phyloP scores from a whole-genome alignment of 2,797 vertebrate genomes.

The Selene dorsalis region DNA sequence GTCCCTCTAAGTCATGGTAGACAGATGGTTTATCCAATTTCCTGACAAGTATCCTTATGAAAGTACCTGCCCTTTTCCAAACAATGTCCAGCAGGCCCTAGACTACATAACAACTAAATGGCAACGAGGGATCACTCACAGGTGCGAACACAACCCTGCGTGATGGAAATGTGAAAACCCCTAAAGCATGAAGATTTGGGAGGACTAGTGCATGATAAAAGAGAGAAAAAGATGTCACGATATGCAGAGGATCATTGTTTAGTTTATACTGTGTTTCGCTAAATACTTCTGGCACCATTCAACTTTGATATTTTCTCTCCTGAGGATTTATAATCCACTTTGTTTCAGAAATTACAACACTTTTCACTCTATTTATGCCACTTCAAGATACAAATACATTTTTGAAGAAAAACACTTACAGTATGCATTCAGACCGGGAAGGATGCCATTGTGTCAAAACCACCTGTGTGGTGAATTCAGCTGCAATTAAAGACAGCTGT shows the following conservation, averaged over 20 bases:
- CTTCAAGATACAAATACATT: slow-evolving; percentile 5
- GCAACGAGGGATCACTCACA: not conserved
- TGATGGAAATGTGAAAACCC: not conserved
- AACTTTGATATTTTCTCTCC: slow-evolving; percentile 15
- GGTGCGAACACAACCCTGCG: not conserved
- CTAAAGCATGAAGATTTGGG: not conserved
- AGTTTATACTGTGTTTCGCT: not conserved
- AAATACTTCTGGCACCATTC: not conserved
- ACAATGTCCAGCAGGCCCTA: not conserved
- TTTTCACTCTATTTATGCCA: slow-evolving; percentile 18
- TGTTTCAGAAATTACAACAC: slow-evolving; percentile 8
- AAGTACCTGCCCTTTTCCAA: not conserved
- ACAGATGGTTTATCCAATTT: too few species aligned
- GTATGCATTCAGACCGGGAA: slow-evolving; percentile 33
- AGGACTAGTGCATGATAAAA: not conserved
- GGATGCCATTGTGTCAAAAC: slow-evolving; percentile 32
- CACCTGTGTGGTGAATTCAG: slow-evolving; percentile 45
- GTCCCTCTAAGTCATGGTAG: too few species aligned
- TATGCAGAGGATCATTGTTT: not conserved
- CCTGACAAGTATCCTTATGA: too few species aligned
- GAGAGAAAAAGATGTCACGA: not conserved
- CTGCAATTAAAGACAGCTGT: slow-evolving; percentile 51
- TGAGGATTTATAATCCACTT: slow-evolving; percentile 25
- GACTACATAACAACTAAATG: not conserved
- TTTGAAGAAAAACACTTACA: slow-evolving; percentile 2